phyloP scores from a whole-genome alignment of 2,797 vertebrate species.

The Myotis planiceps region DNA sequence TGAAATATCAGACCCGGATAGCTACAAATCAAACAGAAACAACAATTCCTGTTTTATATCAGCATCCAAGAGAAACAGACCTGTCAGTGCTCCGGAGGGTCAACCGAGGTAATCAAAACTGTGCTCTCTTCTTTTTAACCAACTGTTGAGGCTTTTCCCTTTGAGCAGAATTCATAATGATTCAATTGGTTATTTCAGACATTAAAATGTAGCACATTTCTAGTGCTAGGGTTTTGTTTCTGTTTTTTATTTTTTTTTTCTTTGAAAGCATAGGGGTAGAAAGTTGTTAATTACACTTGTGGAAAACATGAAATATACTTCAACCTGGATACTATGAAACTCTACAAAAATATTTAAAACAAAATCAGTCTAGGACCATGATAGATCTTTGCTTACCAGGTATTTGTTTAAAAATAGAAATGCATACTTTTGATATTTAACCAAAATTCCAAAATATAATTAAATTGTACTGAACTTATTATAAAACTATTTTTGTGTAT shows the following conservation, averaged over 20 bases:
- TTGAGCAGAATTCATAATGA: constrained; percentile 71
- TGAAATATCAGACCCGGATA: constrained; percentile 79
- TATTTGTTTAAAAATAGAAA: constrained; percentile 43
- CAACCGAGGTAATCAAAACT: constrained; percentile 87
- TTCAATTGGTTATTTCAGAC: constrained; percentile 70
- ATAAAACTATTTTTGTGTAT: constrained; percentile 21
- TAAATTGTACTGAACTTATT: background rate
- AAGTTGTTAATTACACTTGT: constrained; percentile 45
- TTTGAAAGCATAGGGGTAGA: constrained; percentile 54
- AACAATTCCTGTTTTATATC: constrained; percentile 81
- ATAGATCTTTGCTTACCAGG: background rate
- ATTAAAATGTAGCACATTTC: constrained; percentile 54
- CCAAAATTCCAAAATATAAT: constrained; percentile 50
- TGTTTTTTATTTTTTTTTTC: constrained; percentile 36
- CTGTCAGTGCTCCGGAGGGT: constrained; percentile 82
- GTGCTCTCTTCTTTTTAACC: constrained; percentile 76
- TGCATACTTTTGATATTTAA: constrained; percentile 18
- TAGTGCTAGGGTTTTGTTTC: constrained; percentile 47
- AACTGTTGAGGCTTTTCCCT: constrained; percentile 63
- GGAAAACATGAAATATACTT: background rate
- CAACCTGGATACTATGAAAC: background rate
- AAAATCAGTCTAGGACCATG: background rate
- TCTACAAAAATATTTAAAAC: background rate
- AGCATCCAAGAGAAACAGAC: constrained; percentile 83
- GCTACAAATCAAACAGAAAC: constrained; percentile 83